phyloP scores from a whole-genome alignment of 2,888 invertebrate genomes.

The Melanchra persicariae region DNA sequence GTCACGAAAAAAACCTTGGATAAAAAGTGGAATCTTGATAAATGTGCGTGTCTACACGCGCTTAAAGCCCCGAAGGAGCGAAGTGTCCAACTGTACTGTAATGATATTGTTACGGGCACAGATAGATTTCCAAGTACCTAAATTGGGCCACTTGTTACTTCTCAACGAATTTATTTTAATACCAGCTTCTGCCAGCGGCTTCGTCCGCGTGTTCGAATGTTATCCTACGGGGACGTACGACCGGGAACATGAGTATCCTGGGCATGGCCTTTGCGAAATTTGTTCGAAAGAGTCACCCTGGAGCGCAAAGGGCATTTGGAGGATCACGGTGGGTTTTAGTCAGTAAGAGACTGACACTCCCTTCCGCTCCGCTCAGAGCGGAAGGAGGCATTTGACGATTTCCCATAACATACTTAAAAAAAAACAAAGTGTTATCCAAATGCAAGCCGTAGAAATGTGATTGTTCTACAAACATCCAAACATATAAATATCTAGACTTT shows the following conservation, averaged over 20 bases:
- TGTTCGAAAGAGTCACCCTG: too few relatives aligned
- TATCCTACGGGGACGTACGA: not conserved
- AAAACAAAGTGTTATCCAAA: too few relatives aligned
- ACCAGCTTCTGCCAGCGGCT: too few relatives aligned
- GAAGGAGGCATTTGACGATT: too few relatives aligned
- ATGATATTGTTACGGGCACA: conserved; percentile 41
- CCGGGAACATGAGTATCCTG: too few relatives aligned
- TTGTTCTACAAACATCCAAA: not conserved
- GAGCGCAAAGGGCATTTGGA: too few relatives aligned
- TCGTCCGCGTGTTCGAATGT: not conserved
- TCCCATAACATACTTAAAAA: too few relatives aligned
- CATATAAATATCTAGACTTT: not conserved
- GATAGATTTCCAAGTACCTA: conserved; percentile 33
- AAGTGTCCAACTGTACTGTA: conserved; percentile 24
- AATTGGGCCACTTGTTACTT: conserved; percentile 47
- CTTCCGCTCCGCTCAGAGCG: too few relatives aligned
- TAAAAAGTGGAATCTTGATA: conserved; percentile 26
- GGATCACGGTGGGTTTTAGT: too few relatives aligned
- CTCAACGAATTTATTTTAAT: conserved; percentile 13
- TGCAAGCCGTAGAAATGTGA: not conserved
- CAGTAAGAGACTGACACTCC: too few relatives aligned
- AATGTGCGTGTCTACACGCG: conserved; percentile 28
- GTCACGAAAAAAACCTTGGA: conserved; percentile 14
- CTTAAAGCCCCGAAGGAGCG: not conserved
- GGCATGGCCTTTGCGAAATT: too few relatives aligned